Base-by-base conservation (phyloP, 1,140 invertebrate species). In the Asobara japonica region DNA sequence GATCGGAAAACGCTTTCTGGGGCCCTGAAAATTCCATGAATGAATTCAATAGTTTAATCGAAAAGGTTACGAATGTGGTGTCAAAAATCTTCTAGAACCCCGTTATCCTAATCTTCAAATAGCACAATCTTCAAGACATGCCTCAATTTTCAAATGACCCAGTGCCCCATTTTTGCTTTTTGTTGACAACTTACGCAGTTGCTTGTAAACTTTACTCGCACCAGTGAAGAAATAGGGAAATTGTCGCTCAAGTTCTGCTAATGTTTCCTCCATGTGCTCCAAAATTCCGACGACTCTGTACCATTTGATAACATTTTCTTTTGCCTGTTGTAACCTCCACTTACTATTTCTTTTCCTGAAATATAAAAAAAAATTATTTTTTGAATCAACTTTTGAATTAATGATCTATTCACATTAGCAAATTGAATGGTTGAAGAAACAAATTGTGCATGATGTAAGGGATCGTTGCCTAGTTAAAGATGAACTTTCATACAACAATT, bases 221-320 rank as follows among this genome's bases (percentile, higher is more conserved):
- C 90, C 90, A 75, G 82, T 85, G 74, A 92, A 93, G 78, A 91
- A 93, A 72, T 88, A 88, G 3, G 91, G 90, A 68, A 92, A 85
- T 78, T 85, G 80, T 20, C 86, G 86, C 82, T 92, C 90, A 2
- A 93, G 77, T 6, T 90, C 85, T 4, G 87, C 81, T 6, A 93
- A 77, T 6, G 92, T 92, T 36, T 88, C 86, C 77, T 92, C 90
- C 74, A 93, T 83, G 79, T 90, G 86, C 80, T 93, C 91, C 48
- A 93, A 82, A 73, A 93, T 84, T 22, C 92, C 92, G 22, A 93
- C 90, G 7, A 92, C 90, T 4, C 90, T 88, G 83, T 91, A 93
- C 85, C 91, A 90, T 78, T 88, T 86, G 70, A 91, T 87, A 25
- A 93, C 90, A 76, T 92, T 92, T 62, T 85, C 77, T 82, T 92